These are phyloP conservation scores for Sardina pilchardus DNA, from an alignment of 2,113 vertebrate genomes.

Conservation along the genomic window DNA sequence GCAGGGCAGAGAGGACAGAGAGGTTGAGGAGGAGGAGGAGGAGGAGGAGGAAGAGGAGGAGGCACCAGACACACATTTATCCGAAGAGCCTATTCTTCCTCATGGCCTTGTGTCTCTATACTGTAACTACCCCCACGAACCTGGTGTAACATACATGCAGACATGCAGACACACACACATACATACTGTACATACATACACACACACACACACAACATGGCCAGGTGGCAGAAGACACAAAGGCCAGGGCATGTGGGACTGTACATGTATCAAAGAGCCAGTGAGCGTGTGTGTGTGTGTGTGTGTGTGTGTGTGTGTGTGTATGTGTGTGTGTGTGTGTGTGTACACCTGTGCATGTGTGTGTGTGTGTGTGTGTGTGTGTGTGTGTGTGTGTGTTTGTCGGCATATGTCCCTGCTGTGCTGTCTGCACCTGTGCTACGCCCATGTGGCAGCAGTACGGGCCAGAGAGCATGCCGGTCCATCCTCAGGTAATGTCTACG, in stretches of 20 bases:
- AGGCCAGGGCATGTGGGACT: slow-evolving; percentile 16
- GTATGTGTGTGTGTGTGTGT: slow-evolving; percentile 6
- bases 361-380: slow-evolving; percentile 36
- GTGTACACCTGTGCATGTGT: slow-evolving; percentile 3
- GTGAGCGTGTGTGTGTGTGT: neutral
- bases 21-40: slow-evolving; percentile 4
- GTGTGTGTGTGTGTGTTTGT: neutral
- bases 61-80: neutral
- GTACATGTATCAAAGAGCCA: slow-evolving; percentile 8
- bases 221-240: slow-evolving; percentile 6
- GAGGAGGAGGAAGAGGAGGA: slow-evolving; percentile 17
- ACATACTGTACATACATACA: slow-evolving; percentile 58
- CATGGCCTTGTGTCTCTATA: neutral
- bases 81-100: neutral
- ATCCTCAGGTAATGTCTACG: neutral
- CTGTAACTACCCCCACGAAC: neutral
- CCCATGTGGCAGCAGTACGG: neutral
- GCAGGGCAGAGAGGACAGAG: neutral
- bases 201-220: slow-evolving; percentile 39
- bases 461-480: neutral
- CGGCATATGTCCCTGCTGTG: neutral
- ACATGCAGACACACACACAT: slow-evolving; percentile 60
- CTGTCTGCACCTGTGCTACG: slow-evolving; percentile 2
- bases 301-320: neutral
- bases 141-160: neutral